Percentiles rank a stretch among this genome's conserved stretches.
Evolutionary conservation across 2,888 invertebrate species (phyloP).

Genomic region (Cheilosia grossa): DNA sequence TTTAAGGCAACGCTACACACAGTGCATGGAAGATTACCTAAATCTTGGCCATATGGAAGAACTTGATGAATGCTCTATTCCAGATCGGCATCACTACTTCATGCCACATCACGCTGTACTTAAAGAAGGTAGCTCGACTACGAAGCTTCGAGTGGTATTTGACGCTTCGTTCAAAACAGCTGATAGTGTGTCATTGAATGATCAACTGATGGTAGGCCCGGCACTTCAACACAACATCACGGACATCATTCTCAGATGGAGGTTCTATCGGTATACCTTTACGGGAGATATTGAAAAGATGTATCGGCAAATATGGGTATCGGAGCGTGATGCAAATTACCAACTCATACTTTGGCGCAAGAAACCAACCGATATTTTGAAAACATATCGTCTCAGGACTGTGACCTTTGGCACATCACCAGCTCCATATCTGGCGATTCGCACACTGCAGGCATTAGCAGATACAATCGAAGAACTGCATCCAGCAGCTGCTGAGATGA

Average conservation of each 20-base stretch:
- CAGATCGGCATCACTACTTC: neutral
- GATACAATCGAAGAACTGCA: neutral
- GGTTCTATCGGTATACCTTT: constrained; percentile 17
- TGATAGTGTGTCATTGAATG: too few relatives aligned
- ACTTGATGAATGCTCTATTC: neutral
- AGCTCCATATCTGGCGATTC: neutral
- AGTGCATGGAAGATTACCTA: neutral
- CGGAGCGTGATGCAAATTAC: too few relatives aligned
- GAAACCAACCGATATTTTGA: neutral
- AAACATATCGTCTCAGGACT: neutral
- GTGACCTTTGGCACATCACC: too few relatives aligned
- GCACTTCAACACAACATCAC: constrained; percentile 15
- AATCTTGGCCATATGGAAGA: constrained; percentile 21
- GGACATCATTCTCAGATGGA: constrained; percentile 22
- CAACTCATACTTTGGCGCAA: neutral
- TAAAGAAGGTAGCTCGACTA: neutral
- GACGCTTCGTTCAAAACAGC: too few relatives aligned
- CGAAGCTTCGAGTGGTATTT: too few relatives aligned
- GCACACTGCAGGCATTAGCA: constrained; percentile 1
- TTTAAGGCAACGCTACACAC: neutral
- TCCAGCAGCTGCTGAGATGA: neutral
- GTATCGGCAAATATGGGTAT: constrained; percentile 23
- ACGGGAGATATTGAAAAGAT: constrained; percentile 33
- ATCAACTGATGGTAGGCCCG: neutral
- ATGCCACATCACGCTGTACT: constrained; percentile 23